phyloP scores from a whole-genome alignment of 2,113 vertebrate genomes.

The Dasyurus viverrinus region DNA sequence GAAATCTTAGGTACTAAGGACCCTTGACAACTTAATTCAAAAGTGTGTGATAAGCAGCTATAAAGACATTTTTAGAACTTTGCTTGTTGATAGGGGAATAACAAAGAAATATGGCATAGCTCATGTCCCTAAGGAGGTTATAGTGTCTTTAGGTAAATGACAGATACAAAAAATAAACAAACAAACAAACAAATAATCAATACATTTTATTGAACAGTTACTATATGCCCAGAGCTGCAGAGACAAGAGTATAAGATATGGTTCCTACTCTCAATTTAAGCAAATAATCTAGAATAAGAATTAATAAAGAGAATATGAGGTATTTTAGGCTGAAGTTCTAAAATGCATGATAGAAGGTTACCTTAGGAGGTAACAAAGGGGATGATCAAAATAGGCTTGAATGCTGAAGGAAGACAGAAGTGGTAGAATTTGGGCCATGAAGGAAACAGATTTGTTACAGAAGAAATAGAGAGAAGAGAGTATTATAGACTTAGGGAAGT shows the following conservation, averaged over 20 bases:
- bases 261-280: conserved; percentile 5
- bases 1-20: background rate
- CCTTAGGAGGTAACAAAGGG: background rate
- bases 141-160: background rate
- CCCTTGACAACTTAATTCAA: conserved; percentile 22
- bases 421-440: background rate
- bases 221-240: background rate
- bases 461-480: background rate
- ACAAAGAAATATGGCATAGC: background rate
- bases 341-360: conserved; percentile 19
- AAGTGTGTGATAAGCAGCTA: background rate
- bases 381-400: conserved; percentile 13
- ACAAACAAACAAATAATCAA: background rate
- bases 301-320: background rate
- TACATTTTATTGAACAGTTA: conserved; percentile 34
- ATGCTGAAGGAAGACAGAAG: background rate
- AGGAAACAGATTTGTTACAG: background rate
- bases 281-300: conserved; percentile 11
- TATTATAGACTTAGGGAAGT: background rate
- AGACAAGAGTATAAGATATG: conserved; percentile 3
- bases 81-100: background rate
- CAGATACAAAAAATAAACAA: background rate
- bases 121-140: background rate
- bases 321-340: conserved; percentile 1
- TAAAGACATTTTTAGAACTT: background rate